phyloP scores from a whole-genome alignment of 2,888 invertebrate genomes.

The Dicyrtoma fusca region DNA sequence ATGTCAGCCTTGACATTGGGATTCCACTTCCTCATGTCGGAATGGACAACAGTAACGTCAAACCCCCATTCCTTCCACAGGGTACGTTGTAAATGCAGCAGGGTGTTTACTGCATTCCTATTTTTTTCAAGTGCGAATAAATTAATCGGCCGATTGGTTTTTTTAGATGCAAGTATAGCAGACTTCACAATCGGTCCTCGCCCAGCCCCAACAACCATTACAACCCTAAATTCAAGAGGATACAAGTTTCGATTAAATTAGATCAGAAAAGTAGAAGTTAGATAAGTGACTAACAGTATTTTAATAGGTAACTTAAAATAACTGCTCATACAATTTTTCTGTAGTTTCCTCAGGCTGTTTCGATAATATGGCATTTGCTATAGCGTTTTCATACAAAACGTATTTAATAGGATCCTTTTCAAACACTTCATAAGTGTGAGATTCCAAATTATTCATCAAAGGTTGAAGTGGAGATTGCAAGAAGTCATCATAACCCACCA shows the following conservation, averaged over 20 bases:
- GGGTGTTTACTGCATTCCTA: conserved; percentile 87
- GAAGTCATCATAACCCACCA: conserved; percentile 85
- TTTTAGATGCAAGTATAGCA: conserved; percentile 64
- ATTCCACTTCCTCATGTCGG: conserved; percentile 83
- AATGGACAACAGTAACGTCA: conserved; percentile 75
- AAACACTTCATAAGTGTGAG: conserved; percentile 95
- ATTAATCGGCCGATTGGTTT: conserved; percentile 69
- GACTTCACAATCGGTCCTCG: conserved; percentile 93
- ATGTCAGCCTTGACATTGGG: conserved; percentile 90
- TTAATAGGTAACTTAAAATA: neutral
- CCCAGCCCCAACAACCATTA: conserved; percentile 93
- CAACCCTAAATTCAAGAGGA: conserved; percentile 60
- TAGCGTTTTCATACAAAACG: conserved; percentile 81
- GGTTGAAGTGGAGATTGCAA: conserved; percentile 92
- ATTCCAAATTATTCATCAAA: conserved; percentile 91
- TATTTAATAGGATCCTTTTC: conserved; percentile 98
- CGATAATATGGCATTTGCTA: conserved; percentile 74
- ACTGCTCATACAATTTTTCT: conserved; percentile 64
- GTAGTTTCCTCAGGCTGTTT: conserved; percentile 61
- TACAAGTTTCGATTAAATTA: no score
- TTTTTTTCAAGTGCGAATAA: conserved; percentile 83
- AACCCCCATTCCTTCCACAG: conserved; percentile 63
- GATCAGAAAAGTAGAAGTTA: no score
- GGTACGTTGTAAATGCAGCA: conserved; percentile 52
- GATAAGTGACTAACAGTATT: no score